Conservation (phyloP, 1,140 invertebrate species). For the Drosophila grimshawi region DNA sequence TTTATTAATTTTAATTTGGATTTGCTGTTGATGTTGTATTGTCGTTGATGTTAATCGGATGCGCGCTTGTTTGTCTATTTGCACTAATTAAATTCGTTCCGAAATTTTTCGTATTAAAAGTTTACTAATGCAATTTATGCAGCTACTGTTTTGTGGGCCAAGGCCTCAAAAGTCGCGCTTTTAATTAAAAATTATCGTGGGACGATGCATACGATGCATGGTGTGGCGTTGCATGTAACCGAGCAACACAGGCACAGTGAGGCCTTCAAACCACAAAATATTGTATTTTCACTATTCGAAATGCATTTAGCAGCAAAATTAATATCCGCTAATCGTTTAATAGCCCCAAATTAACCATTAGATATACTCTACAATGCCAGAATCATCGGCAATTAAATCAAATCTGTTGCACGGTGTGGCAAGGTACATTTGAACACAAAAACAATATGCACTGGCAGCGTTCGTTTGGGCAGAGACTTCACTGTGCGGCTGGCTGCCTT, state of each 20-base stretch:
- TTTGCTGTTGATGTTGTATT: background rate
- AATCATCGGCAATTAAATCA: no score
- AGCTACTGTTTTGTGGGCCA: conserved; percentile 55
- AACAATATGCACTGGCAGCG: no score
- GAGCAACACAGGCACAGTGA: no score
- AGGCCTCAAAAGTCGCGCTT: conserved; percentile 73
- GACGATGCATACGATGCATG: background rate
- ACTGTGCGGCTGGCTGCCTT: background rate
- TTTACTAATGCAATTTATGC: conserved; percentile 76
- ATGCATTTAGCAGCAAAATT: no score
- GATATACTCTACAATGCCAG: no score
- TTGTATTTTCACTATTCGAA: no score
- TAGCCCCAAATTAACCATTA: no score
- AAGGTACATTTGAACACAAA: no score
- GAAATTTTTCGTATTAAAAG: conserved; percentile 75
- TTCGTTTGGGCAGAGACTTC: background rate
- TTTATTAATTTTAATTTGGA: conserved; percentile 4
- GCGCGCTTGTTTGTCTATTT: conserved; percentile 43
- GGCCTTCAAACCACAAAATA: no score
- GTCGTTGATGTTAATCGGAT: conserved; percentile 6
- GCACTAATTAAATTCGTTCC: conserved; percentile 72
- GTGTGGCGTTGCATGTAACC: background rate
- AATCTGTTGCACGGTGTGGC: no score
- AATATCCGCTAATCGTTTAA: no score
- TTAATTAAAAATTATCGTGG: conserved; percentile 70